A percentile compares a stretch with the other conserved stretches of the same genome.
Conservation (phyloP, 2,797 vertebrate genomes). For the Pseudomugil tenellus region DNA sequence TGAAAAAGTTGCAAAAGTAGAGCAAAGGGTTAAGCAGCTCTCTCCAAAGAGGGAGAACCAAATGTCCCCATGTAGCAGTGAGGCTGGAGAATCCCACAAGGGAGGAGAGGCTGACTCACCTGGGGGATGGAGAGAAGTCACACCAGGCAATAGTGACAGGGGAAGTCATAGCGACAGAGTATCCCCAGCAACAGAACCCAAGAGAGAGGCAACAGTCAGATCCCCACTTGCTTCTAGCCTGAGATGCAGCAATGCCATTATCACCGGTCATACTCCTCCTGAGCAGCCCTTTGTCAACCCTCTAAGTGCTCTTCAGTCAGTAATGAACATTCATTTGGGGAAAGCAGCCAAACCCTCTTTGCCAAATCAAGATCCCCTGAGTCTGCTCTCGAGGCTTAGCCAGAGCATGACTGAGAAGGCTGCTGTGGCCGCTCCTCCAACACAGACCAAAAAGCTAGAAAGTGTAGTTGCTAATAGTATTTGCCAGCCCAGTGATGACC, state of each 20-base stretch:
- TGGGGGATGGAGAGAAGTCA: slow-evolving; percentile 84
- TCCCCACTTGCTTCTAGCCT: slow-evolving; percentile 81
- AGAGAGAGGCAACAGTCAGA: slow-evolving; percentile 73
- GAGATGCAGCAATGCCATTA: slow-evolving; percentile 91
- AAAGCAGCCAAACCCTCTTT: slow-evolving; percentile 97
- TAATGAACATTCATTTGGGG: slow-evolving; percentile 99
- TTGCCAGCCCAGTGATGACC: slow-evolving; percentile 92
- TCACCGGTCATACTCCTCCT: slow-evolving; percentile 91
- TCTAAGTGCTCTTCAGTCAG: slow-evolving; percentile 96
- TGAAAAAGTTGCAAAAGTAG: slow-evolving; percentile 92
- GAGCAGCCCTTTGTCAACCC: slow-evolving; percentile 98
- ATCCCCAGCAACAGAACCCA: slow-evolving; percentile 82
- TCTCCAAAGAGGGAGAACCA: slow-evolving; percentile 85
- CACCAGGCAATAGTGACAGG: slow-evolving; percentile 86
- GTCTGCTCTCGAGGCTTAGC: slow-evolving; percentile 98
- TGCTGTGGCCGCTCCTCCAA: slow-evolving; percentile 90
- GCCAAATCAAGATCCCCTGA: slow-evolving; percentile 95
- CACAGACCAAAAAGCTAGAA: slow-evolving; percentile 88
- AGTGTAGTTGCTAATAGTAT: slow-evolving; percentile 84
- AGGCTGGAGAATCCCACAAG: slow-evolving; percentile 87
- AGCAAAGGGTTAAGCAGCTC: slow-evolving; percentile 90
- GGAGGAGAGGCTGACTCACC: slow-evolving; percentile 79
- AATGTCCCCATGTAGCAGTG: slow-evolving; percentile 87
- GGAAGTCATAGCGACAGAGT: slow-evolving; percentile 82
- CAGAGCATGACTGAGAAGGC: slow-evolving; percentile 97